Evolutionary conservation across 2,888 invertebrate species (phyloP).

Genomic region (Dugesia japonica): DNA sequence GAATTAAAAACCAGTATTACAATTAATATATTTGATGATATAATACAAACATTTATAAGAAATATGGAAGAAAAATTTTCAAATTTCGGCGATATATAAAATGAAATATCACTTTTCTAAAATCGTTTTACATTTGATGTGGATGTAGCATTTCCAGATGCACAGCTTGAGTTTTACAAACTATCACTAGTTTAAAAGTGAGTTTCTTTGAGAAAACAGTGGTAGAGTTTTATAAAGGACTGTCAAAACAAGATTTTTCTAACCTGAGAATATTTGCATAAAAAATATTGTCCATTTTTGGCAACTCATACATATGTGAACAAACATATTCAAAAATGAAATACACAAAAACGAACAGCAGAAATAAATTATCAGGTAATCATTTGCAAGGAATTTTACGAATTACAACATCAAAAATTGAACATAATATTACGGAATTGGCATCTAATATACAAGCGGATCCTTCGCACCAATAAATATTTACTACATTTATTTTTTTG

Average conservation of each 20-base stretch:
- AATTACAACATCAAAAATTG: background rate
- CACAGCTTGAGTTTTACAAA: too few species aligned
- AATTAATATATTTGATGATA: background rate
- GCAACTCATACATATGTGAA: background rate
- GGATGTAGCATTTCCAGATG: background rate
- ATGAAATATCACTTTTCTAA: background rate
- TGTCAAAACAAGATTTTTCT: background rate
- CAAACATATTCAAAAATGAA: background rate
- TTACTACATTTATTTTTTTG: background rate
- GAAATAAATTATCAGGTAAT: conserved; percentile 12
- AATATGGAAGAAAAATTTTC: conserved; percentile 13
- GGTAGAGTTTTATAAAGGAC: background rate
- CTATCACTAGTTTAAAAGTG: background rate
- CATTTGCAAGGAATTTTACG: background rate
- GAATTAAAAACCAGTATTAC: too few species aligned
- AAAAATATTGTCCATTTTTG: conserved; percentile 12
- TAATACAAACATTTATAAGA: background rate
- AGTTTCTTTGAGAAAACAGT: background rate
- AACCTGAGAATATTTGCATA: background rate
- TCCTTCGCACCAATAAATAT: background rate
- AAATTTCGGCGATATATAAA: background rate
- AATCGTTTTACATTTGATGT: background rate
- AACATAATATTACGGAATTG: background rate
- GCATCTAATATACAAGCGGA: background rate
- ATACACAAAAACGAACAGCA: background rate